Evolutionary conservation across 35 echinoderm and acorn worm genomes (phyloP).

Genomic region (Heliocidaris tuberculata): DNA sequence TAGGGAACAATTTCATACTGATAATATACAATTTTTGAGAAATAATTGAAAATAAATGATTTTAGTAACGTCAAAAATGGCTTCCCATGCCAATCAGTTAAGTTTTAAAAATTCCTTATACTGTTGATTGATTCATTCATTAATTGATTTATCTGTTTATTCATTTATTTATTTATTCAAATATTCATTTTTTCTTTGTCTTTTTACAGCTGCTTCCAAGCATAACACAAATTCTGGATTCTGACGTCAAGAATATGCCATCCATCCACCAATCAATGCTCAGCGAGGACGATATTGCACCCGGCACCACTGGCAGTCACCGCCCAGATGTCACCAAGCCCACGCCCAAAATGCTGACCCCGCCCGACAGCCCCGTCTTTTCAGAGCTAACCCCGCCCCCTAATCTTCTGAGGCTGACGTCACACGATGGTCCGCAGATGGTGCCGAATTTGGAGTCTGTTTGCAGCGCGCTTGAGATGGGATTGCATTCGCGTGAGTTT

Average conservation of each 20-base stretch:
- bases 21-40: too few species aligned
- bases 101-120: too few species aligned
- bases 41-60: too few species aligned
- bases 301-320: background rate
- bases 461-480: background rate
- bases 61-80: too few species aligned
- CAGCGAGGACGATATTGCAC: background rate
- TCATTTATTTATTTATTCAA: too few species aligned
- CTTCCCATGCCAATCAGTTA: too few species aligned
- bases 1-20: too few species aligned
- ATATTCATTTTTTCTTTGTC: too few species aligned
- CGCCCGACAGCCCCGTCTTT: constrained; percentile 72
- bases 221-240: background rate
- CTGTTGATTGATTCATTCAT: too few species aligned
- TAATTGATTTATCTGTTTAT: too few species aligned
- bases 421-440: constrained; percentile 33
- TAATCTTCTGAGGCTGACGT: constrained; percentile 13
- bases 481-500: background rate
- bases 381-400: constrained; percentile 60
- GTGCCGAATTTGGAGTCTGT: constrained; percentile 22
- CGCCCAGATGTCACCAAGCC: background rate
- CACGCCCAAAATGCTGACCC: constrained; percentile 46
- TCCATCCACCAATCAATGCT: background rate
- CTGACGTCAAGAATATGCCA: background rate
- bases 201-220: constrained; percentile 27